These are phyloP conservation scores for Aptenodytes forsteri DNA, from an alignment of 2,113 vertebrate genomes.

Conservation along the genomic window DNA sequence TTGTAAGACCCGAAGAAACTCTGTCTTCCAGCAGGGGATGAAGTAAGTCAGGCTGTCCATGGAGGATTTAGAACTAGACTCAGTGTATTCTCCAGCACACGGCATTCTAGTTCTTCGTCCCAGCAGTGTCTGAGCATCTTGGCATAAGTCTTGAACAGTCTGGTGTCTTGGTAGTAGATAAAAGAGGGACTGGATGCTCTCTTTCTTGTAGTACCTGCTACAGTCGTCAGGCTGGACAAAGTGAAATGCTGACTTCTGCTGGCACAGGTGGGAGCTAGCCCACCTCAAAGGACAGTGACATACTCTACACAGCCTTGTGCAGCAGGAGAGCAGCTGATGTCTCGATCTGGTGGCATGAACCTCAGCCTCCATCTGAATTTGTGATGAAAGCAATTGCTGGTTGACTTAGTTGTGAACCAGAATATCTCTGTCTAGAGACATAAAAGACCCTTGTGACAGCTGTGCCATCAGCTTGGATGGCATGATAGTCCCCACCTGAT, in stretches of 20 bases:
- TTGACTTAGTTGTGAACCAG: background rate
- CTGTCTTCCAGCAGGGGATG: slow-evolving; percentile 90
- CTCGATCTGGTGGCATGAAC: background rate
- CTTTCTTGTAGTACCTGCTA: background rate
- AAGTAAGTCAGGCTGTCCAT: slow-evolving; percentile 72
- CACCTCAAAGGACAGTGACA: background rate
- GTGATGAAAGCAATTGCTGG: background rate
- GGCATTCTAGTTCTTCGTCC: background rate
- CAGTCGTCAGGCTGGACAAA: background rate
- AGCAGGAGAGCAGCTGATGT: background rate
- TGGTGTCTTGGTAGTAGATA: background rate
- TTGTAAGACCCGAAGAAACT: slow-evolving; percentile 89
- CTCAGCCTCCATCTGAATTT: background rate
- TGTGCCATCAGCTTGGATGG: background rate
- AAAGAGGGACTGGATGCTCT: background rate
- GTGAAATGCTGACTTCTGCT: background rate
- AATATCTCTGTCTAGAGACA: background rate
- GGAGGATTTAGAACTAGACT: background rate
- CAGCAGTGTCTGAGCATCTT: background rate
- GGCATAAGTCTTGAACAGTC: background rate
- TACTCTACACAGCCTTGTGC: background rate
- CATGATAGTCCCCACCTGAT: background rate
- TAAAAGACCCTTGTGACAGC: background rate
- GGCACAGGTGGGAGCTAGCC: background rate
- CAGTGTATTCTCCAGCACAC: background rate